Percentiles rank a stretch among this genome's conserved stretches.
phyloP scores from a whole-genome alignment of 2,888 invertebrate genomes.

The Augiades crinisus region DNA sequence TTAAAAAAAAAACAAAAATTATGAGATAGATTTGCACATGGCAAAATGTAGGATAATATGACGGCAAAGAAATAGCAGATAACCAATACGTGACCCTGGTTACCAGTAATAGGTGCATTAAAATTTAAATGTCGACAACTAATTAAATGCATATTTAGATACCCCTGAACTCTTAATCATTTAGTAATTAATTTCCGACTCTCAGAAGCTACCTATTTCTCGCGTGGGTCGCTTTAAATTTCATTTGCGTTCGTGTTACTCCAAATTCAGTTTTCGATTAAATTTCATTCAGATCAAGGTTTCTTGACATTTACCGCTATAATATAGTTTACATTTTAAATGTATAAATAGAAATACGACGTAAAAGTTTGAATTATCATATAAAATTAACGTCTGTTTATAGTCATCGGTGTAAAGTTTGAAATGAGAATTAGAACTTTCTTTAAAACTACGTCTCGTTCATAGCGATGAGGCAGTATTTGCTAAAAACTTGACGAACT shows the following conservation, averaged over 20 bases:
- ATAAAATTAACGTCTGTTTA: too few species aligned
- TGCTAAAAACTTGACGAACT: slow-evolving; percentile 41
- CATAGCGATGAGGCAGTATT: slow-evolving; percentile 33
- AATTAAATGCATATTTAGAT: not conserved
- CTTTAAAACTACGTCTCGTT: not conserved
- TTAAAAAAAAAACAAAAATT: too few species aligned
- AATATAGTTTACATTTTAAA: not conserved
- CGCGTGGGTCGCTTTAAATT: slow-evolving; percentile 9
- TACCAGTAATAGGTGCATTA: too few species aligned
- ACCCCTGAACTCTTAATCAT: slow-evolving; percentile 12
- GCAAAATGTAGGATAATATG: too few species aligned
- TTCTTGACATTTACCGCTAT: not conserved
- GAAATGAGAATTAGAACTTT: not conserved
- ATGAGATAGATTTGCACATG: too few species aligned
- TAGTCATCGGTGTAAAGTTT: not conserved
- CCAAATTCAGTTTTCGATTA: slow-evolving; percentile 17
- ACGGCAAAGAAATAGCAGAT: too few species aligned
- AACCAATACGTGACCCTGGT: too few species aligned
- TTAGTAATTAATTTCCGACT: slow-evolving; percentile 23
- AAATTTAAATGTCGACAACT: too few species aligned
- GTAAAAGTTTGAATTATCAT: too few species aligned
- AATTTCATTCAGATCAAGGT: slow-evolving; percentile 20
- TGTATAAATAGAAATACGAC: too few species aligned
- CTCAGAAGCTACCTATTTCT: slow-evolving; percentile 13
- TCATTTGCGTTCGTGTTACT: slow-evolving; percentile 20